Evolutionary conservation across 2,888 invertebrate genomes (phyloP).

Genomic region (Eutolmus rufibarbis): DNA sequence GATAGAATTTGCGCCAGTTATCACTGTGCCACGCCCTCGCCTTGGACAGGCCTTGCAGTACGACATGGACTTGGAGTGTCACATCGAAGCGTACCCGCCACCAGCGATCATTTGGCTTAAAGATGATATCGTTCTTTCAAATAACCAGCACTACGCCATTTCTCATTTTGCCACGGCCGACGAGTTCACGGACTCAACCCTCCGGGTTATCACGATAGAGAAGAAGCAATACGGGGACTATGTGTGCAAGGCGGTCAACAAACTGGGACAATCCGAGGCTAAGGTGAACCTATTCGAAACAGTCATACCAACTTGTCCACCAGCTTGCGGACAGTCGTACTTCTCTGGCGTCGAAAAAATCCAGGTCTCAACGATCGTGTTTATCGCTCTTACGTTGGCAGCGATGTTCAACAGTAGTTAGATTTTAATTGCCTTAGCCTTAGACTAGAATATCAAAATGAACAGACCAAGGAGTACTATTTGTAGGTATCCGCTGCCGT

Average conservation of each 20-base stretch:
- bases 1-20: constrained; percentile 88
- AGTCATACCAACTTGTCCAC: constrained; percentile 90
- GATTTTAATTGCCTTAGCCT: background rate
- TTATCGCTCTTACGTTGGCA: constrained; percentile 64
- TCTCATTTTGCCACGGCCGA: constrained; percentile 92
- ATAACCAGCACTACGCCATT: constrained; percentile 90
- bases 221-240: constrained; percentile 88
- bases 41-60: constrained; percentile 88
- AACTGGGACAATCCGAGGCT: constrained; percentile 82
- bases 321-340: constrained; percentile 74
- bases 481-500: background rate
- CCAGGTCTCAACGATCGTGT: constrained; percentile 63
- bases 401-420: constrained; percentile 59
- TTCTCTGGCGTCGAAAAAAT: constrained; percentile 57
- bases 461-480: background rate
- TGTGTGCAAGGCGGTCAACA: constrained; percentile 87
- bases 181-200: constrained; percentile 89
- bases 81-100: constrained; percentile 92
- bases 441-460: constrained; percentile 10
- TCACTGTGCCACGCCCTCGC: constrained; percentile 82
- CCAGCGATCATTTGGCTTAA: constrained; percentile 93
- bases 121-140: constrained; percentile 79
- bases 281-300: constrained; percentile 86
- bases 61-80: constrained; percentile 93
- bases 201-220: constrained; percentile 89